Evolutionary conservation across 2,888 invertebrate genomes (phyloP).

Genomic region (Drosophila hamatofila): DNA sequence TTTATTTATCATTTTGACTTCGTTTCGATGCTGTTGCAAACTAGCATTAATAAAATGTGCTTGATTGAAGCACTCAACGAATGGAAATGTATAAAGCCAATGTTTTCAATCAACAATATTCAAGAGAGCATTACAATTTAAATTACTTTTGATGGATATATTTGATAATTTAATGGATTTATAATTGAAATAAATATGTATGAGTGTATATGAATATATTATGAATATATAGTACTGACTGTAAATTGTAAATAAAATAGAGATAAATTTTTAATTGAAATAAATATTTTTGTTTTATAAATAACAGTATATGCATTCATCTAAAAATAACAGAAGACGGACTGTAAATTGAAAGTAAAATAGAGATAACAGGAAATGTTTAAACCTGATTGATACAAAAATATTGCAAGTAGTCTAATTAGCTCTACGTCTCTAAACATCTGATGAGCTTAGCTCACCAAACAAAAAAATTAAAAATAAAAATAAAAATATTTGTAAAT

Average conservation of each 20-base stretch:
- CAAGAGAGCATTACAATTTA: too few species aligned
- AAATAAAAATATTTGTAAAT: neutral
- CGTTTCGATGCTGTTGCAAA: neutral
- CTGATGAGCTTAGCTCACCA: too few species aligned
- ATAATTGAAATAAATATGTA: too few species aligned
- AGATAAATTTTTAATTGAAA: neutral
- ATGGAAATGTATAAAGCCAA: neutral
- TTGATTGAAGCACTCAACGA: neutral
- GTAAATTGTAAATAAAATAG: too few species aligned
- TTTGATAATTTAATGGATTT: too few species aligned
- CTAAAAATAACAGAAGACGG: neutral
- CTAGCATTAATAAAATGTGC: conserved; percentile 3
- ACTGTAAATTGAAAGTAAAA: neutral
- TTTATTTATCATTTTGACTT: conserved; percentile 15
- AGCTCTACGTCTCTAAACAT: too few species aligned
- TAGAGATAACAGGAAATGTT: too few species aligned
- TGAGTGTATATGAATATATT: too few species aligned
- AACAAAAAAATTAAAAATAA: too few species aligned
- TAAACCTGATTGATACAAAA: neutral
- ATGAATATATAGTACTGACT: too few species aligned
- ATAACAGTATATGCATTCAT: neutral
- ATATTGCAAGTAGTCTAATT: too few species aligned
- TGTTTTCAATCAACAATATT: neutral
- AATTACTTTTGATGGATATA: neutral
- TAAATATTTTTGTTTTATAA: neutral